Conservation (phyloP, 2,797 vertebrate genomes). For the Pterois miles region DNA sequence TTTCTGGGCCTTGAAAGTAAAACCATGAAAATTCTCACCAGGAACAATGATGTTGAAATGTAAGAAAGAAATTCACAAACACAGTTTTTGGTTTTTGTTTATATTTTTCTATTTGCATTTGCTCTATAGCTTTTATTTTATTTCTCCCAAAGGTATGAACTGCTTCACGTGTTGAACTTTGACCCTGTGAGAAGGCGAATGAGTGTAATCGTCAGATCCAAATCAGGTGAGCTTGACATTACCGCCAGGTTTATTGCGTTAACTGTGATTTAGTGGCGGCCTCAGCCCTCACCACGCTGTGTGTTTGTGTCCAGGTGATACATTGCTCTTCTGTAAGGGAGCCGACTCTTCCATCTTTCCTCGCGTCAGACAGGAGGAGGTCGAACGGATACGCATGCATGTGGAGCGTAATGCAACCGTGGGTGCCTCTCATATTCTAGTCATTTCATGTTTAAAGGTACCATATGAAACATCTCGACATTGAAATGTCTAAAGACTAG, state of each 20-base stretch:
- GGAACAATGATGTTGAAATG: constrained; percentile 91
- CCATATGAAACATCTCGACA: too few species aligned
- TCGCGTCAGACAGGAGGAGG: constrained; percentile 89
- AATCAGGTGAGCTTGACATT: constrained; percentile 80
- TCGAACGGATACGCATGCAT: constrained; percentile 88
- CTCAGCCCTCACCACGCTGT: neutral
- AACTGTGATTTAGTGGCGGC: neutral
- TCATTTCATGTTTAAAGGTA: neutral
- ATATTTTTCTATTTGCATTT: neutral
- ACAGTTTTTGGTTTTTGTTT: neutral
- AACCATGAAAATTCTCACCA: constrained; percentile 92
- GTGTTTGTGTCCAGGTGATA: constrained; percentile 82
- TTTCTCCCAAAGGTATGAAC: constrained; percentile 85
- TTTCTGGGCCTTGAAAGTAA: constrained; percentile 92
- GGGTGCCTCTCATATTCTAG: constrained; percentile 49
- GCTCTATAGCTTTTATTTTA: neutral
- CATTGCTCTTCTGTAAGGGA: constrained; percentile 96
- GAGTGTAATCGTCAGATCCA: constrained; percentile 93
- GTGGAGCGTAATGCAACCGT: constrained; percentile 96
- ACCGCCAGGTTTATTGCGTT: neutral
- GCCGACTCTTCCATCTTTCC: constrained; percentile 96
- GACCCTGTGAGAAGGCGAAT: constrained; percentile 94
- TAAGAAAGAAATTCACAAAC: constrained; percentile 76
- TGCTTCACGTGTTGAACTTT: constrained; percentile 95
- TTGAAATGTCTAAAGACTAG: too few species aligned